These are phyloP conservation scores for Myiotriccus ornatus DNA, from an alignment of 2,797 vertebrate species.

Conservation along the genomic window DNA sequence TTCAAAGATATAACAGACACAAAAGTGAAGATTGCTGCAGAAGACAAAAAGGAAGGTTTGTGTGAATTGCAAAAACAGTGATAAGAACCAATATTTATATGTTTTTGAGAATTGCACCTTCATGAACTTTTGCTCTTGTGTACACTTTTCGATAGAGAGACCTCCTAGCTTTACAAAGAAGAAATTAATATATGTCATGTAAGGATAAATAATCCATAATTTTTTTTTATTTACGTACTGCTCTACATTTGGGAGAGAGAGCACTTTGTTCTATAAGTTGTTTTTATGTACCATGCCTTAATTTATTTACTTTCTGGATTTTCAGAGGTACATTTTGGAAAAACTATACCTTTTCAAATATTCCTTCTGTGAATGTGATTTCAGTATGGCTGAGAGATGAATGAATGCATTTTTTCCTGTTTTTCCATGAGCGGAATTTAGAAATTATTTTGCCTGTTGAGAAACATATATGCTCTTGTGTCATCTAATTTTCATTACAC, in stretches of 20 bases:
- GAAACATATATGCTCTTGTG: neutral
- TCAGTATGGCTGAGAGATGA: neutral
- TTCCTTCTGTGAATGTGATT: neutral
- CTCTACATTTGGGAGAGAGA: neutral
- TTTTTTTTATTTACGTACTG: neutral
- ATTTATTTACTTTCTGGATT: neutral
- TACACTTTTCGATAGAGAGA: neutral
- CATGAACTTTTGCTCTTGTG: neutral
- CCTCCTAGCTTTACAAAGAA: neutral
- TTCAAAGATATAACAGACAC: constrained; percentile 98
- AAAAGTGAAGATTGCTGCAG: constrained; percentile 89
- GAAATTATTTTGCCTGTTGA: neutral
- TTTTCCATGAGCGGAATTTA: neutral
- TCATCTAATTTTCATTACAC: neutral
- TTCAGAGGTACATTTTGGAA: neutral
- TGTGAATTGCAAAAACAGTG: constrained; percentile 52
- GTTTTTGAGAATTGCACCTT: neutral
- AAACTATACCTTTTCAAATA: neutral
- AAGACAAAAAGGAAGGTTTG: constrained; percentile 95
- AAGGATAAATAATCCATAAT: neutral
- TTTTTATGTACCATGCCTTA: neutral
- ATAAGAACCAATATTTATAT: neutral
- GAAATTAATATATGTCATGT: neutral
- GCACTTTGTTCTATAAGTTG: neutral
- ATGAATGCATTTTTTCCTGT: neutral